These are phyloP conservation scores for zebrafish (Danio rerio) DNA, from an alignment of 2,113 vertebrate species.

Conservation along the genomic window GRCz12tu NC_133185.1:27210001-27210500, in stretches of 20 bases:
- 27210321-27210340: conserved; percentile 32
- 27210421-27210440: conserved; percentile 61
- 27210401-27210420: conserved; percentile 35
- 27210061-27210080: no score
- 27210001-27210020: no score
- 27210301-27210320: conserved; percentile 1
- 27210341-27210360: conserved; percentile 71
- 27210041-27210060: no score
- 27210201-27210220: not conserved
- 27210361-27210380: conserved; percentile 74
- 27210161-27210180: not conserved
- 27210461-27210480: conserved; percentile 61
- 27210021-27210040: no score
- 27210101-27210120: not conserved
- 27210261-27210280: not conserved
- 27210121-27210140: not conserved
- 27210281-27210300: conserved; percentile 10
- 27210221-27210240: conserved; percentile 7
- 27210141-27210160: not conserved
- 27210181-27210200: not conserved
- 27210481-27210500: conserved; percentile 59
- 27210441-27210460: conserved; percentile 65
- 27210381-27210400: conserved; percentile 62
- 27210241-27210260: conserved; percentile 19
- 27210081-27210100: no score